Conservation (phyloP, 2,113 vertebrate species). For the Probosciger aterrimus region DNA sequence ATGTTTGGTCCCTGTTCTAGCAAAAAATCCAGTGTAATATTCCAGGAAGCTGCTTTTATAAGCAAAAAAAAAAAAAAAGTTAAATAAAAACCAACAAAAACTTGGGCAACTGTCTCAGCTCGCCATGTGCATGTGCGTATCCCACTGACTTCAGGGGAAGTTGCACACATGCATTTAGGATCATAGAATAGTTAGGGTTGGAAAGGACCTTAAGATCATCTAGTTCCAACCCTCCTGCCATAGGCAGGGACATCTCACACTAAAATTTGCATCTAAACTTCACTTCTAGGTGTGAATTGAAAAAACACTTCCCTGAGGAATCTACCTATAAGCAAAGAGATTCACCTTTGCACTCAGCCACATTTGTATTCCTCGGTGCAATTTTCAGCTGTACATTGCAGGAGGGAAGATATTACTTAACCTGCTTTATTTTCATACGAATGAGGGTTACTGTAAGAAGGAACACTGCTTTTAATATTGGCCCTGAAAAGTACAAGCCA, state of each 20-base stretch:
- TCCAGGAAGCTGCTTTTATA: slow-evolving; percentile 13
- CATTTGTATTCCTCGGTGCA: background rate
- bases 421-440: slow-evolving; percentile 43
- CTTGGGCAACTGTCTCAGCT: background rate
- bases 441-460: slow-evolving; percentile 27
- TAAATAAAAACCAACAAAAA: background rate
- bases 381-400: background rate
- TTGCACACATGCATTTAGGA: background rate
- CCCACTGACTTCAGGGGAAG: background rate
- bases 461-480: slow-evolving; percentile 43
- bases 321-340: background rate
- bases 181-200: too few relatives aligned
- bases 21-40: slow-evolving; percentile 29
- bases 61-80: background rate
- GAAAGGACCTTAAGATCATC: too few relatives aligned
- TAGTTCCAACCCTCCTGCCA: too few relatives aligned
- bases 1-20: slow-evolving; percentile 6
- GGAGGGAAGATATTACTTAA: background rate
- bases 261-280: background rate
- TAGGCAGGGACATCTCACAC: too few relatives aligned
- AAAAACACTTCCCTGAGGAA: slow-evolving; percentile 29
- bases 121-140: background rate
- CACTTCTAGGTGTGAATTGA: background rate
- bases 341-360: background rate
- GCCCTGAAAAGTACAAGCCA: slow-evolving; percentile 56